phyloP scores from a whole-genome alignment of 2,888 invertebrate genomes.

The Xestia sexstrigata region DNA sequence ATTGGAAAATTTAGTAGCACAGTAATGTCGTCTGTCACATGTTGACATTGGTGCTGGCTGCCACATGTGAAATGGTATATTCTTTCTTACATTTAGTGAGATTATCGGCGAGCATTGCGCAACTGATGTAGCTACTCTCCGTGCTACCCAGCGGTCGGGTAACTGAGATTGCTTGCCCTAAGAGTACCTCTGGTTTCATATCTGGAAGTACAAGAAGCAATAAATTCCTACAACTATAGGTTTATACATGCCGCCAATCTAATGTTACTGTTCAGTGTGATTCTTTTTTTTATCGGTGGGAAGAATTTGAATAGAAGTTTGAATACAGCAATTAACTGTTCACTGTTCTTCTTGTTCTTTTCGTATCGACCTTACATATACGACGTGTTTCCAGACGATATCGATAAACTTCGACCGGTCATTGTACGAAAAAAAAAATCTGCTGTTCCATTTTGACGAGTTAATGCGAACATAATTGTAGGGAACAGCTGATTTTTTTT shows the following conservation, averaged over 20 bases:
- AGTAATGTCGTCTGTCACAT: background rate
- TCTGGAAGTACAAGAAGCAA: constrained; percentile 69
- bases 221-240: background rate
- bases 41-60: background rate
- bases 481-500: no score
- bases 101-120: constrained; percentile 42
- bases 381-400: no score
- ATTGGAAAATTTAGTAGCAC: background rate
- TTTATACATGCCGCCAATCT: background rate
- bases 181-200: constrained; percentile 68
- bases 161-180: constrained; percentile 78
- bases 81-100: constrained; percentile 75
- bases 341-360: background rate
- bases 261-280: background rate
- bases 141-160: constrained; percentile 73
- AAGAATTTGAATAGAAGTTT: background rate
- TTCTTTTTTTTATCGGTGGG: background rate
- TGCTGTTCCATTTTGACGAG: no score
- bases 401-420: no score
- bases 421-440: no score
- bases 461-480: no score
- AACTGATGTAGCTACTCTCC: constrained; percentile 58
- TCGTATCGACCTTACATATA: background rate
- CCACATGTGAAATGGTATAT: background rate
- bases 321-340: background rate